Evolutionary conservation across 2,113 vertebrate genomes (phyloP).

Genomic region (Calyptomena viridis): DNA sequence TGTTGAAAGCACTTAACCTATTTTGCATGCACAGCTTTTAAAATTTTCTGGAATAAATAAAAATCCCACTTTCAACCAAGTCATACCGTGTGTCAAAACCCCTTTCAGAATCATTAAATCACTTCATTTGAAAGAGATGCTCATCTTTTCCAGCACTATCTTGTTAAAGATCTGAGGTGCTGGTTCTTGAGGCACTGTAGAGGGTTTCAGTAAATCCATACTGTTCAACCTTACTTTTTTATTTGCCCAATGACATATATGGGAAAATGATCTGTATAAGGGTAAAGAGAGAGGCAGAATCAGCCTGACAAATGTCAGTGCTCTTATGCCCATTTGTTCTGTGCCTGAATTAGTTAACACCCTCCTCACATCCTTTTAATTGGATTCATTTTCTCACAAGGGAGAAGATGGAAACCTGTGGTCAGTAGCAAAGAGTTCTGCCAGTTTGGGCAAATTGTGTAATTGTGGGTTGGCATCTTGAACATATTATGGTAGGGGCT

Average conservation of each 20-base stretch:
- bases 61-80: neutral
- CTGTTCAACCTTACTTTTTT: neutral
- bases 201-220: neutral
- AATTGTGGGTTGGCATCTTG: neutral
- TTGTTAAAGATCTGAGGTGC: neutral
- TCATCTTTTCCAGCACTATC: neutral
- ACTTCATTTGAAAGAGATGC: neutral
- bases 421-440: neutral
- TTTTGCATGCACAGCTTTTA: neutral
- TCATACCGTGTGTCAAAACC: accelerated
- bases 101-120: neutral
- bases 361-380: neutral
- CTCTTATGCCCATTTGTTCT: neutral
- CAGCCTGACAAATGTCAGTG: neutral
- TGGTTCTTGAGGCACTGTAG: neutral
- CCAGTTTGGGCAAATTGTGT: neutral
- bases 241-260: neutral
- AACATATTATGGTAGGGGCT: neutral
- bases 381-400: neutral
- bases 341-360: neutral
- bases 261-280: neutral
- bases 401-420: neutral
- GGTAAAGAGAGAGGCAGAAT: neutral
- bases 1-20: neutral
- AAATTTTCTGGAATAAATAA: neutral